phyloP scores from a whole-genome alignment of 2,888 invertebrate species.

The Amaurobius ferox region DNA sequence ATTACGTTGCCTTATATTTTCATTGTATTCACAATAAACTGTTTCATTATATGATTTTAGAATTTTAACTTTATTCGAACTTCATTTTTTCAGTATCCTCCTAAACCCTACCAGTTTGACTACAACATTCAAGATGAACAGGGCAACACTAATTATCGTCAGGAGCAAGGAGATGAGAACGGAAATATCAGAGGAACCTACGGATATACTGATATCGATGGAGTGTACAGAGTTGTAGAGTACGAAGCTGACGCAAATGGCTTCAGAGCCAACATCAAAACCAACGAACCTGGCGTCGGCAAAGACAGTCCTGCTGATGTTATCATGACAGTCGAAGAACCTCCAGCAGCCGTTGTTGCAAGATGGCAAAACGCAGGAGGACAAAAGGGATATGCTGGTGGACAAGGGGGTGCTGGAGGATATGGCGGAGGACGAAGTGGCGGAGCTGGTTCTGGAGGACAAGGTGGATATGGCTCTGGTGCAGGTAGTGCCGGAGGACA shows the following conservation, averaged over 20 bases:
- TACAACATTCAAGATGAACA: conserved; percentile 74
- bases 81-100: conserved; percentile 41
- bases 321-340: conserved; percentile 58
- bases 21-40: no score
- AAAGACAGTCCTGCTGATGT: conserved; percentile 67
- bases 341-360: conserved; percentile 66
- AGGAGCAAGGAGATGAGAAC: conserved; percentile 73
- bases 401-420: conserved; percentile 42
- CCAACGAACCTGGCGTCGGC: conserved; percentile 73
- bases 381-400: conserved; percentile 55
- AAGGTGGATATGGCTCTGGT: background rate
- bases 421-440: conserved; percentile 20
- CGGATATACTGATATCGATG: conserved; percentile 74
- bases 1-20: no score
- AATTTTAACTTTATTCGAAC: no score
- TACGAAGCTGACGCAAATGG: conserved; percentile 74
- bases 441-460: conserved; percentile 13
- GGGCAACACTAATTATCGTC: conserved; percentile 74
- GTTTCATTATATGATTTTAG: no score
- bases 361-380: conserved; percentile 44
- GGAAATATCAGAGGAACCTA: conserved; percentile 73
- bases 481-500: background rate
- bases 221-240: conserved; percentile 73
- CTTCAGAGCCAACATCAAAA: conserved; percentile 73
- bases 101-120: conserved; percentile 74